Conservation (phyloP, 2,888 invertebrate species). For the Leptinotarsa tumamoca region DNA sequence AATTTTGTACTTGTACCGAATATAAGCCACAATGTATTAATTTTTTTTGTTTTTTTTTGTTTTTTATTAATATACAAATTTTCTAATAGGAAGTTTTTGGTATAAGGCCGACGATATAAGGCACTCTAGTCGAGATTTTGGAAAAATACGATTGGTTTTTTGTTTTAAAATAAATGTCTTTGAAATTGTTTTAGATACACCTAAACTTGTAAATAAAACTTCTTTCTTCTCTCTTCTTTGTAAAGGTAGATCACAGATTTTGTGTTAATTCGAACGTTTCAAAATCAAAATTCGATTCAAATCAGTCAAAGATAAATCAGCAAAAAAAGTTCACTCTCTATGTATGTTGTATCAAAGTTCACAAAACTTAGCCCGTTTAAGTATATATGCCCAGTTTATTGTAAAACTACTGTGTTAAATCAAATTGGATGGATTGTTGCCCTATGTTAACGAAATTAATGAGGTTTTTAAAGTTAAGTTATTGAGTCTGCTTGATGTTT, state of each 20-base stretch:
- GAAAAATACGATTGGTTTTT: conserved; percentile 62
- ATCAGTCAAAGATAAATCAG: conserved; percentile 43
- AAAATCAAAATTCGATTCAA: conserved; percentile 47
- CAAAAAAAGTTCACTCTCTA: conserved; percentile 50
- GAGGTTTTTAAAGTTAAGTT: conserved; percentile 53
- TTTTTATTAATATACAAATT: conserved; percentile 65
- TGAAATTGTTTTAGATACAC: conserved; percentile 55
- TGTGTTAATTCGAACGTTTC: conserved; percentile 52
- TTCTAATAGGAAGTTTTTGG: conserved; percentile 61
- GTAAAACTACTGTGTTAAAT: conserved; percentile 51
- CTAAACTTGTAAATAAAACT: conserved; percentile 55
- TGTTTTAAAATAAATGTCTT: conserved; percentile 51
- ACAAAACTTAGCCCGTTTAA: conserved; percentile 58
- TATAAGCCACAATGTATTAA: conserved; percentile 59
- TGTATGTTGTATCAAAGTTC: conserved; percentile 48
- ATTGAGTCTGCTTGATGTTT: conserved; percentile 60
- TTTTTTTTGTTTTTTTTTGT: conserved; percentile 57
- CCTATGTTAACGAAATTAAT: conserved; percentile 50
- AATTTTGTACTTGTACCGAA: conserved; percentile 61
- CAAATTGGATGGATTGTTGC: conserved; percentile 53
- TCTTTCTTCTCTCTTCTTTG: conserved; percentile 39
- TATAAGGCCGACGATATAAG: conserved; percentile 67
- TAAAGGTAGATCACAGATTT: conserved; percentile 61
- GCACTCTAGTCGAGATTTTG: conserved; percentile 66
- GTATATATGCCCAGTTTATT: conserved; percentile 56